Evolutionary conservation across 2,797 vertebrate species (phyloP).

Genomic region (Cynopterus sphinx): DNA sequence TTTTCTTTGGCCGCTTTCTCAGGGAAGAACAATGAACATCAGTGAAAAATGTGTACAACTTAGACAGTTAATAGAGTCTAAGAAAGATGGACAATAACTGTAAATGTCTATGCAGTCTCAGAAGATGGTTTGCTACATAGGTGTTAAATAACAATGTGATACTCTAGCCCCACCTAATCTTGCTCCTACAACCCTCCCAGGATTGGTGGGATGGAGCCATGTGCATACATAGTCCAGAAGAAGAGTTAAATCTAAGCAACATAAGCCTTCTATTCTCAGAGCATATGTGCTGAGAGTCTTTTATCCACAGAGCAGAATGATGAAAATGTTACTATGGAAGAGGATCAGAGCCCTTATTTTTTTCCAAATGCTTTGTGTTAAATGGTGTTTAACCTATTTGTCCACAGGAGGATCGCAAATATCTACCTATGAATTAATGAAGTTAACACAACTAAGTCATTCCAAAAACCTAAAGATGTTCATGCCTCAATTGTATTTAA

Average conservation of each 20-base stretch:
- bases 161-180: neutral
- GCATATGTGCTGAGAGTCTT: neutral
- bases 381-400: neutral
- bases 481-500: neutral
- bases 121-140: neutral
- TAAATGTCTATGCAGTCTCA: neutral
- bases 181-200: neutral
- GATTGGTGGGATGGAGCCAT: neutral
- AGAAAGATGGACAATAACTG: neutral
- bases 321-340: neutral
- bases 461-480: neutral
- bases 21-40: neutral
- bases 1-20: neutral
- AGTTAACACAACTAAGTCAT: slow-evolving; percentile 48
- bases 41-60: neutral
- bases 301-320: neutral
- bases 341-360: neutral
- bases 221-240: neutral
- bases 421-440: slow-evolving; percentile 26
- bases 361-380: neutral
- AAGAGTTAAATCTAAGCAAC: neutral
- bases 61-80: neutral
- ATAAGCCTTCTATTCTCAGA: neutral
- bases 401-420: neutral
- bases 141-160: neutral